Evolutionary conservation across 2,797 vertebrate species (phyloP).

Genomic region (Pristis pectinata): DNA sequence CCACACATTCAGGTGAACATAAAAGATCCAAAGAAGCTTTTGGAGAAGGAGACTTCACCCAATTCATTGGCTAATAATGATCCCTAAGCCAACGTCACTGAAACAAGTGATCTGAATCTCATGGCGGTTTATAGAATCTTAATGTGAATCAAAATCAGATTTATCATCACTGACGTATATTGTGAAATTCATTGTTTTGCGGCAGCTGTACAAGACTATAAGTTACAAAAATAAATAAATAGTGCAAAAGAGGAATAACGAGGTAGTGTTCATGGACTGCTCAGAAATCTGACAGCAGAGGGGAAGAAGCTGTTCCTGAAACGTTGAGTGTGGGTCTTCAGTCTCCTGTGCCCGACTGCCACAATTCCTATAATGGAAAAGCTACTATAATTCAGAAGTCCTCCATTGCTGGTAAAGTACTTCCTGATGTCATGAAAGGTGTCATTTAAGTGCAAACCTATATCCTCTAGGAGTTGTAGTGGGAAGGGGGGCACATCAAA

Average conservation of each 20-base stretch:
- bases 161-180: no score
- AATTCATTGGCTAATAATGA: not conserved
- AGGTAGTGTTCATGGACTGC: no score
- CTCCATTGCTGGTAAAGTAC: not conserved
- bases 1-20: not conserved
- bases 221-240: no score
- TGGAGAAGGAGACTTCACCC: not conserved
- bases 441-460: not conserved
- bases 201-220: no score
- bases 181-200: no score
- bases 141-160: no score
- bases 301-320: no score
- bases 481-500: not conserved
- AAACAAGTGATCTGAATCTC: not conserved
- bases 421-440: no score
- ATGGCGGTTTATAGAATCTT: not conserved
- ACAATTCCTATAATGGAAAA: not conserved
- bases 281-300: no score
- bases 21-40: not conserved
- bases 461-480: no score
- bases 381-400: not conserved
- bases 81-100: not conserved
- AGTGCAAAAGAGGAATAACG: no score
- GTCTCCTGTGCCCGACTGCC: not conserved
- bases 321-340: no score